Base-by-base conservation (phyloP, 2,113 vertebrate species). In the Corapipo altera region DNA sequence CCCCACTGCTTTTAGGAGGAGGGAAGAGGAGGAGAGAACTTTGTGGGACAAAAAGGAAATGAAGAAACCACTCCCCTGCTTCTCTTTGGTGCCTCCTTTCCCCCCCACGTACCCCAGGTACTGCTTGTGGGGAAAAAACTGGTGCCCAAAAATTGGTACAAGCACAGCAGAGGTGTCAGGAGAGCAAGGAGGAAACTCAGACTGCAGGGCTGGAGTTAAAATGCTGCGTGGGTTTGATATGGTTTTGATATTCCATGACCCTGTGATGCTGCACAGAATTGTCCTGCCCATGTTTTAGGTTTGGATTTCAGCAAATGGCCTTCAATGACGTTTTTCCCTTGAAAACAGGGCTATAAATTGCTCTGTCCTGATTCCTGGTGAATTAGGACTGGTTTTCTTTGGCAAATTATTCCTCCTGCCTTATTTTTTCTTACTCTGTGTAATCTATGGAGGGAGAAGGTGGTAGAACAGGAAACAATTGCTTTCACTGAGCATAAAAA, bases 121-220 rank as follows among this genome's bases (percentile, higher is more conserved):
- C 22, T 76, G 0, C 0, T 11, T 11, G 22, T 12, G 41, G 57
- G 18, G 41, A 59, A 32, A 3, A 3, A 2, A 17, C 3, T 44
- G 33, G 55, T 37, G 52, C 57, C 71, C 57, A 23, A 16, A 59
- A 39, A 24, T 0, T 1, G 48, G 35, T 51, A 1, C 11, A 59
- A 69, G 12, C 23, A 5, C 24, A 5, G 5, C 1, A 19, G 85
- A 3, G 27, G 7, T 12, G 46, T 15, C 26, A 2, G 70, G 37
- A 67, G 61, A 24, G 37, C 32, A 48, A 3, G 5, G 1, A 23
- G 70, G 48, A 57, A 66, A 10, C 4, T 24, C 7, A 0, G n/a
- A 8, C 30, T 48, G 27, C 11, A n/a, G n/a, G 41, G 49, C 16
- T 77, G 62, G 27, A 3, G 22, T 33, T 35, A 12, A 2, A 17